Base-by-base conservation (phyloP, 2,113 vertebrate genomes). In the Hemibates koningsi region DNA sequence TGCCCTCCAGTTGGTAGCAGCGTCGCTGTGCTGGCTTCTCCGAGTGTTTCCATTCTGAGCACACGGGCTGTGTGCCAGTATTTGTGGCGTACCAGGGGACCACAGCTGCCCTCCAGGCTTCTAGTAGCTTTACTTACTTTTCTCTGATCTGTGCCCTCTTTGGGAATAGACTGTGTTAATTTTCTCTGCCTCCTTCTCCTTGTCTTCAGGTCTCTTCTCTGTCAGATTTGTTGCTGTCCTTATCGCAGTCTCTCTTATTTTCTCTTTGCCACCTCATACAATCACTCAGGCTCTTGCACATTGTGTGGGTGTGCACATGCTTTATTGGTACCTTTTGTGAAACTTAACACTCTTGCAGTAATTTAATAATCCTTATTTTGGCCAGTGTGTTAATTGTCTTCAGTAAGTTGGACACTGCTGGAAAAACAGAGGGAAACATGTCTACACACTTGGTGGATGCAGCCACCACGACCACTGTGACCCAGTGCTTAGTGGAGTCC, bases 81-180 rank as follows among this genome's bases (percentile, higher is more conserved):
- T 88, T 63, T 83, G 86, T 66, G 87, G 79, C 48, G 86, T 76
- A 86, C 85, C 94, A 68, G 89, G 95, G 94, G 95, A 96, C 73
- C 87, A 32, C 43, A 48, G 86, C 82, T 54, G 85, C 91, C 94
- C 95, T 92, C 86, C 85, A 88, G 94, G 92, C 94, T 91, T 89
- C 87, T 52, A 16, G 83, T 83, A 84, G 89, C 84, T 93, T 94
- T 96, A 96, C 96, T 96, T 95, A 96, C 95, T 85, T 82, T 92
- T 94, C 88, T 45, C 89, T 32, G 89, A 88, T 89, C 91, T 91
- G 87, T 68, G 53, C 34, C 87, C 90, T 94, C 79, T 56, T 19
- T 84, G 96, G 94, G 91, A 87, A 80, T 80, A 89, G 87, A 24
- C 91, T 59, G 89, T 17, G 82, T 92, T 95, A 94, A 92, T 96